Conservation (phyloP, 2,888 invertebrate species). For the Drosophila mulleri region DNA sequence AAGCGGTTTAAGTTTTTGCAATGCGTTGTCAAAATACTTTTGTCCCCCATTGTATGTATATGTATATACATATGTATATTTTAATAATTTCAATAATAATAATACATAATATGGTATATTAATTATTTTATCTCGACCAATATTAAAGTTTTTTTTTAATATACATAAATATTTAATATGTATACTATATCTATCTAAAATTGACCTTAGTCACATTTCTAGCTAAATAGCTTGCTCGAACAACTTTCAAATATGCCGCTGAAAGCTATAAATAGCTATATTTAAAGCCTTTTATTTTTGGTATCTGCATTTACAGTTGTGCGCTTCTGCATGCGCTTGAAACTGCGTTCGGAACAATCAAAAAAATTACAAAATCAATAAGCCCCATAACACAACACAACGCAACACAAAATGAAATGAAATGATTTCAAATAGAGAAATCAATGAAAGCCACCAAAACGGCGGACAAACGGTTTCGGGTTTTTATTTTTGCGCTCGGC, state of each 20-base stretch:
- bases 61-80: too few species aligned
- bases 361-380: slow-evolving; percentile 68
- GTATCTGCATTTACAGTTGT: slow-evolving; percentile 66
- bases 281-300: slow-evolving; percentile 4
- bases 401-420: slow-evolving; percentile 60
- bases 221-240: not conserved
- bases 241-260: slow-evolving; percentile 15
- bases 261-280: slow-evolving; percentile 12
- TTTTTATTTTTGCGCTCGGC: slow-evolving; percentile 32
- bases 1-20: too few species aligned
- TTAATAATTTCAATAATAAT: too few species aligned
- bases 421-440: slow-evolving; percentile 71
- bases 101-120: too few species aligned
- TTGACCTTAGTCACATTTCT: not conserved
- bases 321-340: slow-evolving; percentile 19
- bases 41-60: too few species aligned
- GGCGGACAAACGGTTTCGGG: slow-evolving; percentile 65
- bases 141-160: not conserved
- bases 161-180: not conserved
- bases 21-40: too few species aligned
- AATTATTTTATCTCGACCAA: too few species aligned
- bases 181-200: not conserved
- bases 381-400: slow-evolving; percentile 28
- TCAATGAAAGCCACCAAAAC: slow-evolving; percentile 67
- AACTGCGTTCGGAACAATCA: slow-evolving; percentile 54